Evolutionary conservation across 2,888 invertebrate genomes (phyloP), one percentile per base, ranked within the genome.

Genomic region (Tetheella fluctuosa): DNA sequence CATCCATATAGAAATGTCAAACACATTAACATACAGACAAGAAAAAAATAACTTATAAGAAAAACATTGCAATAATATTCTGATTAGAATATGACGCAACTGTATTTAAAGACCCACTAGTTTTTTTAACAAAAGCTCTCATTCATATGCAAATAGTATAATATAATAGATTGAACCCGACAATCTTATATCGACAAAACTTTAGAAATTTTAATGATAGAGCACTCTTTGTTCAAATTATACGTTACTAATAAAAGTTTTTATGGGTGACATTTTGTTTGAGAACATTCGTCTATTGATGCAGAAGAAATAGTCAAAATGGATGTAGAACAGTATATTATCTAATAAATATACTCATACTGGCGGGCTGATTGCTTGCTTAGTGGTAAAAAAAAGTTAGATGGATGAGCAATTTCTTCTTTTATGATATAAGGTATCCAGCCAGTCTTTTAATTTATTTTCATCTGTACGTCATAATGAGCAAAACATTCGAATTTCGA

Each of bases 131-230:
- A 69, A 67, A 64, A 67, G 58, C 67, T 48, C 60, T 59, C 63
- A 82, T 85, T 84, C 76, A 80, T 74, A 85, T 85, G 85, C 78
- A 82, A 85, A 85, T 84, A 55, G 39, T 59, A 12, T 56, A 59
- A 60, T 65, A 69, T 71, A 71, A 68, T 73, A 72, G 68, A 71
- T 67, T 61, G 58, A 69, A 67, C 67, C 58, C 62, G 62, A 58
- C 63, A 68, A 69, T 68, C 65, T 68, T 64, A 70, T 60, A 77
- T 78, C 76, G 74, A 70, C 69, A 67, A 71, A 71, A 78, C 77
- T 73, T 79, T 78, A 75, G 66, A 77, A 76, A 71, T 63, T 65
- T 66, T 71, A 79, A 76, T 75, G 60, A 65, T 61, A 58, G 66
- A 65, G 71, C 5, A 39, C 39, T 69, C 65, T 65, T 52, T 61